phyloP scores from a whole-genome alignment of 2,113 vertebrate species.

The Corynorhinus townsendii region DNA sequence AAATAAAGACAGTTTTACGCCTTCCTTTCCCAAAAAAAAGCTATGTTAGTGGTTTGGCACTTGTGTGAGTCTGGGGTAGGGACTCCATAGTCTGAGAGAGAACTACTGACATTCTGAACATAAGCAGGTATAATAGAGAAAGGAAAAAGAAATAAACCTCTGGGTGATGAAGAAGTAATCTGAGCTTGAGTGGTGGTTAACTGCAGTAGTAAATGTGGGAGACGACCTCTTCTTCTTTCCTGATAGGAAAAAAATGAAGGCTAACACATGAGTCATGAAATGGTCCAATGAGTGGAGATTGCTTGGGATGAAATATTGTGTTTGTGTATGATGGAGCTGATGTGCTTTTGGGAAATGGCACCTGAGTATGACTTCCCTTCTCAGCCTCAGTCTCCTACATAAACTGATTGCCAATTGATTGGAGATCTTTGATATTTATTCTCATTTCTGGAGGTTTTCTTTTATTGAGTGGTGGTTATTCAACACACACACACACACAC shows the following conservation, averaged over 20 bases:
- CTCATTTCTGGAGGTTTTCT: not conserved
- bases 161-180: not conserved
- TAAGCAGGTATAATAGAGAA: no score
- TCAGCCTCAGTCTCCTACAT: not conserved
- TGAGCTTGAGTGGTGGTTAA: no score
- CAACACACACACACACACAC: not conserved
- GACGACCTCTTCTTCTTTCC: not conserved
- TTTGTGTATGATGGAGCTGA: not conserved
- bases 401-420: not conserved
- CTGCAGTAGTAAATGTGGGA: not conserved
- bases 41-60: not conserved
- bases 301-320: not conserved
- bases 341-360: not conserved
- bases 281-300: not conserved
- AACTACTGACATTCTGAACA: not conserved
- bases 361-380: not conserved
- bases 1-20: conserved; percentile 13
- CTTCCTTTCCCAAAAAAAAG: not conserved
- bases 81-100: not conserved
- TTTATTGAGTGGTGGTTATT: not conserved
- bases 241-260: not conserved
- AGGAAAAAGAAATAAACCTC: not conserved
- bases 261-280: not conserved
- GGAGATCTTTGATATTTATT: not conserved
- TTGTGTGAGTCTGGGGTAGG: not conserved